These are phyloP conservation scores for Cuculus canorus DNA, from an alignment of 2,797 vertebrate genomes.

Conservation along the genomic window DNA sequence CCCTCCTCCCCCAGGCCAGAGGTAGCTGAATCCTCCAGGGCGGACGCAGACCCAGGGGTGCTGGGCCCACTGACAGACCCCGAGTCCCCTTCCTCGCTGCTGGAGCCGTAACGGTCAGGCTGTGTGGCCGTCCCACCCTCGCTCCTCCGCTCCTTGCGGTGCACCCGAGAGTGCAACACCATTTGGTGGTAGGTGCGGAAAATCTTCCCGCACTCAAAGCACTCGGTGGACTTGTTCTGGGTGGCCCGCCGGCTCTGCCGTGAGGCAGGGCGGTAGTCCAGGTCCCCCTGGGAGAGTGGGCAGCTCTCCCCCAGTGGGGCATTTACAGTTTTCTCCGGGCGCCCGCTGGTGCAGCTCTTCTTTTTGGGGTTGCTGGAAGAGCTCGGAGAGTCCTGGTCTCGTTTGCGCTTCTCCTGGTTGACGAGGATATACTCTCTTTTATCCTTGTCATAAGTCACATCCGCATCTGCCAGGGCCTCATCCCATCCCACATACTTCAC, in stretches of 20 bases:
- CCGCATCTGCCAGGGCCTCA: slow-evolving; percentile 79
- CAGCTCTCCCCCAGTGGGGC: slow-evolving; percentile 75
- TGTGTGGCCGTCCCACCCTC: slow-evolving; percentile 55
- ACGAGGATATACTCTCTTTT: slow-evolving; percentile 87
- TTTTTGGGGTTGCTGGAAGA: slow-evolving; percentile 77
- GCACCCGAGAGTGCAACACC: slow-evolving; percentile 91
- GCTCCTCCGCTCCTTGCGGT: slow-evolving; percentile 81
- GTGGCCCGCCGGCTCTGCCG: slow-evolving; percentile 81
- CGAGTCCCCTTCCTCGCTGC: slow-evolving; percentile 88
- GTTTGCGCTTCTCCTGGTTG: slow-evolving; percentile 87
- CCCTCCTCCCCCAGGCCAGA: slow-evolving; percentile 79
- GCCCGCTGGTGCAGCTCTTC: slow-evolving; percentile 67
- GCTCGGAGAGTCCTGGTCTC: slow-evolving; percentile 81
- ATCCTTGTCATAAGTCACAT: slow-evolving; percentile 87
- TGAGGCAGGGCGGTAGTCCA: slow-evolving; percentile 85
- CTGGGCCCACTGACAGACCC: slow-evolving; percentile 86
- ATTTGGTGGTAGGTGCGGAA: slow-evolving; percentile 95
- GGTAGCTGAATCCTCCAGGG: slow-evolving; percentile 76
- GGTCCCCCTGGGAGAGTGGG: slow-evolving; percentile 77
- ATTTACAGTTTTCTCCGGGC: slow-evolving; percentile 30
- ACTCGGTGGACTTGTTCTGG: slow-evolving; percentile 88
- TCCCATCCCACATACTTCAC: slow-evolving; percentile 87
- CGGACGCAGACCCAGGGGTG: slow-evolving; percentile 86
- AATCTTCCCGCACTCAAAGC: slow-evolving; percentile 94
- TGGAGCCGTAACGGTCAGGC: slow-evolving; percentile 82